A percentile compares a stretch with the other conserved stretches of the same genome.
Evolutionary conservation across 2,797 vertebrate species (phyloP).

Genomic region (Propithecus perrieri): DNA sequence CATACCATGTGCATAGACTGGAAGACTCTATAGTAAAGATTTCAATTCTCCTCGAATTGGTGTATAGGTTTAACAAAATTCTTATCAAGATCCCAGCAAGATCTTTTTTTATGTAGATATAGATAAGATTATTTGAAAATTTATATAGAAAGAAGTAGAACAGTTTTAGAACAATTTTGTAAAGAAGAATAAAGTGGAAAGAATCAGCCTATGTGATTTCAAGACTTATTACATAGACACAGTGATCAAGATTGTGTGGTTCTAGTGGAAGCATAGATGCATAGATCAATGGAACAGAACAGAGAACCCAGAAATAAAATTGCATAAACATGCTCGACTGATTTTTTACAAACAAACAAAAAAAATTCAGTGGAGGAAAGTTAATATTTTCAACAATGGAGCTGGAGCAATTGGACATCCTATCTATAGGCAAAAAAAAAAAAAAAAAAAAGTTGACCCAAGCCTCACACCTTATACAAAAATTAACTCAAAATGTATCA

Average conservation of each 20-base stretch:
- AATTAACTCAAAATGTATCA: neutral
- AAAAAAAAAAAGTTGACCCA: neutral
- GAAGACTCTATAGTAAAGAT: neutral
- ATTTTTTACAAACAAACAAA: neutral
- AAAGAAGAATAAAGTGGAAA: neutral
- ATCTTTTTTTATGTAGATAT: neutral
- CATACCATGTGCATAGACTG: neutral
- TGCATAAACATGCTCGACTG: neutral
- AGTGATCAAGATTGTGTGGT: neutral
- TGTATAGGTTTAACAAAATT: neutral
- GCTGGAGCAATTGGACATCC: neutral
- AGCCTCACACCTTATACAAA: neutral
- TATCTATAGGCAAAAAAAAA: neutral
- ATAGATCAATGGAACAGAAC: neutral
- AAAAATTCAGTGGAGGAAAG: neutral
- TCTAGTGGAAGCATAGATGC: neutral
- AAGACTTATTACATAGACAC: neutral
- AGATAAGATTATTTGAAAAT: neutral
- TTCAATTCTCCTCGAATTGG: neutral
- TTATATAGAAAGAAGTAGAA: neutral
- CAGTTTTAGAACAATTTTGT: neutral
- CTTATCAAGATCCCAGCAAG: neutral
- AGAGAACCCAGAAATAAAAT: neutral
- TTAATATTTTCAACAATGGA: neutral
- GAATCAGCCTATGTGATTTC: neutral